Percentiles rank a stretch among this genome's conserved stretches.
phyloP scores from a whole-genome alignment of 2,113 vertebrate species.

The Suricata suricatta region DNA sequence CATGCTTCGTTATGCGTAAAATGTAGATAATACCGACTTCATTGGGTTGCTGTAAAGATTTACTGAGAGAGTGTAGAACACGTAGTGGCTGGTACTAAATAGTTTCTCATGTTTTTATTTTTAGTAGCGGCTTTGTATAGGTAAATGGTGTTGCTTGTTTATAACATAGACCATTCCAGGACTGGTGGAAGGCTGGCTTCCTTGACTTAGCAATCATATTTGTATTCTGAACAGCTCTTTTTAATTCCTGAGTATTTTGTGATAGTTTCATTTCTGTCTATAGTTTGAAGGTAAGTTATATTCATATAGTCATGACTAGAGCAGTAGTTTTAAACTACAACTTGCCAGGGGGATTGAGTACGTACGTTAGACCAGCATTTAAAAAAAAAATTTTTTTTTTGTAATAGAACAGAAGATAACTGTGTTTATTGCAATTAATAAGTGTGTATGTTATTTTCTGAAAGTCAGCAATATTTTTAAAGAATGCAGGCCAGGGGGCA shows the following conservation, averaged over 20 bases:
- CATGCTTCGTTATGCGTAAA: background rate
- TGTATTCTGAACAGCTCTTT: background rate
- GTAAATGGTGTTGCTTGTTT: background rate
- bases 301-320: background rate
- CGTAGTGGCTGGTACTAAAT: background rate
- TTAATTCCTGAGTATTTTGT: conserved; percentile 6
- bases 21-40: background rate
- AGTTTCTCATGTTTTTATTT: background rate
- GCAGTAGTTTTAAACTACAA: background rate
- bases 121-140: background rate
- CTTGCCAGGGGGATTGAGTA: background rate
- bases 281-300: background rate
- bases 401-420: background rate
- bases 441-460: background rate
- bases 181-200: background rate
- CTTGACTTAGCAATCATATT: background rate
- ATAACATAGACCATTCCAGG: background rate
- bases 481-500: background rate
- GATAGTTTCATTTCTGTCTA: conserved; percentile 30
- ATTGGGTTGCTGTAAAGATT: background rate
- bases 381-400: background rate
- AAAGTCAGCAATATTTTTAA: conserved; percentile 1
- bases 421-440: background rate
- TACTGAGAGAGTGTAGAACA: background rate
- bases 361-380: background rate